These are phyloP conservation scores for Phaenicophaeus curvirostris DNA, from an alignment of 2,797 vertebrate species.

Conservation along the genomic window DNA sequence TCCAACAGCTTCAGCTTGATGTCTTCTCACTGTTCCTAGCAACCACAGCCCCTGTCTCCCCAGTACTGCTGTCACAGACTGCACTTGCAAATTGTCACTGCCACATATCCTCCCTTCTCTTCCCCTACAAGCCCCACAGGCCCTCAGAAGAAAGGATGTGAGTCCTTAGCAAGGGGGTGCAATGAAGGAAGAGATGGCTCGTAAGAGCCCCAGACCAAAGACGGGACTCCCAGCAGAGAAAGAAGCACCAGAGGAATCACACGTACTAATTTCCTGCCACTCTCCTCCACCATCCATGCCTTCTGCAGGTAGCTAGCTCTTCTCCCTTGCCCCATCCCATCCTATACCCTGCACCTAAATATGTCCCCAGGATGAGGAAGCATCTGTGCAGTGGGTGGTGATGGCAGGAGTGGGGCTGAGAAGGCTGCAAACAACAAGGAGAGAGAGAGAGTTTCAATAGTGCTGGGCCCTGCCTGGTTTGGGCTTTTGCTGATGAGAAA, in stretches of 20 bases:
- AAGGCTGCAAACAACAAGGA: not conserved
- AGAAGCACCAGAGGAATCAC: not conserved
- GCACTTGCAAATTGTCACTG: not conserved
- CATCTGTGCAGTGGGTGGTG: not conserved
- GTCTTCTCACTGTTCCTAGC: not conserved
- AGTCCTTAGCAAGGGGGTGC: not conserved
- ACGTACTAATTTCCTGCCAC: not conserved
- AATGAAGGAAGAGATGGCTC: not conserved
- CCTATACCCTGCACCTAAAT: not conserved
- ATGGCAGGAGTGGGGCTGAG: not conserved
- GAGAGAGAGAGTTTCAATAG: not conserved
- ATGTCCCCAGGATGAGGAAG: not conserved
- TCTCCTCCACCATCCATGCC: not conserved
- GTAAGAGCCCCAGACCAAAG: rapidly evolving
- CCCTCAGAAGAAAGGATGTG: not conserved
- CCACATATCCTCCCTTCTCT: not conserved
- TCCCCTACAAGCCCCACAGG: not conserved
- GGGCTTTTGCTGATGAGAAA: not conserved
- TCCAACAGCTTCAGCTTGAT: not conserved
- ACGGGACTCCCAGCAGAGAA: not conserved
- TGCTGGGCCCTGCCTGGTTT: rapidly evolving
- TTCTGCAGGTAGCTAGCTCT: not conserved
- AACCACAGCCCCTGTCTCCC: not conserved
- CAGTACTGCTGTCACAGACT: not conserved
- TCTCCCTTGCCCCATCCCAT: not conserved